Evolutionary conservation across 2,797 vertebrate genomes (phyloP).

Genomic region (Sciaenops ocellatus): DNA sequence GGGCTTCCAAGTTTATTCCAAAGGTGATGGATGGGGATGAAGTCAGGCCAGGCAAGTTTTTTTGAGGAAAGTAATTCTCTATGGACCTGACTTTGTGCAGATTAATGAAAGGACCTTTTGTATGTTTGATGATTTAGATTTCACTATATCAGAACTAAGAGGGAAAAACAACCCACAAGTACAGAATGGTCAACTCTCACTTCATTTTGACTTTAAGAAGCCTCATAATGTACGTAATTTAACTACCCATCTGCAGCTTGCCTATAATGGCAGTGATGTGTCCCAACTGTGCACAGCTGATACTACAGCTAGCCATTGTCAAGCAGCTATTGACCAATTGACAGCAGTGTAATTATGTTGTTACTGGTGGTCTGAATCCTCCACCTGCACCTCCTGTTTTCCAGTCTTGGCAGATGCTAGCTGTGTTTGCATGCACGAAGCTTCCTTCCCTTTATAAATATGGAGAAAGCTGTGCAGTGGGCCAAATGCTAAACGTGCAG

Average conservation of each 20-base stretch:
- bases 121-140: no score
- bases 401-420: conserved; percentile 27
- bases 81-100: neutral
- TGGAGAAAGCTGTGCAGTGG: conserved; percentile 31
- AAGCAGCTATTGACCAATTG: conserved; percentile 10
- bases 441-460: conserved; percentile 49
- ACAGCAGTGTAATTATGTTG: conserved; percentile 10
- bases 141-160: no score
- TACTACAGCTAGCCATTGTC: neutral
- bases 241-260: neutral
- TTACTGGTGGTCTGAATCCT: conserved; percentile 10
- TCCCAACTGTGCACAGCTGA: conserved; percentile 12
- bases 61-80: neutral
- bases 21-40: neutral
- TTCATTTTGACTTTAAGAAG: conserved; percentile 1
- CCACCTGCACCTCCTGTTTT: neutral
- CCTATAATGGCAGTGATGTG: neutral
- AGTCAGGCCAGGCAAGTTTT: neutral
- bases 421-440: conserved; percentile 33
- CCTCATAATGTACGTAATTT: neutral
- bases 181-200: no score
- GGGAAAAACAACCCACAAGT: no score
- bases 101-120: neutral
- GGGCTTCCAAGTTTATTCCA: neutral
- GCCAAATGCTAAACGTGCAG: conserved; percentile 43